Evolutionary conservation across 2,113 vertebrate genomes (phyloP), one percentile per base, ranked within the genome.

Genomic region (Butorides virescens): DNA sequence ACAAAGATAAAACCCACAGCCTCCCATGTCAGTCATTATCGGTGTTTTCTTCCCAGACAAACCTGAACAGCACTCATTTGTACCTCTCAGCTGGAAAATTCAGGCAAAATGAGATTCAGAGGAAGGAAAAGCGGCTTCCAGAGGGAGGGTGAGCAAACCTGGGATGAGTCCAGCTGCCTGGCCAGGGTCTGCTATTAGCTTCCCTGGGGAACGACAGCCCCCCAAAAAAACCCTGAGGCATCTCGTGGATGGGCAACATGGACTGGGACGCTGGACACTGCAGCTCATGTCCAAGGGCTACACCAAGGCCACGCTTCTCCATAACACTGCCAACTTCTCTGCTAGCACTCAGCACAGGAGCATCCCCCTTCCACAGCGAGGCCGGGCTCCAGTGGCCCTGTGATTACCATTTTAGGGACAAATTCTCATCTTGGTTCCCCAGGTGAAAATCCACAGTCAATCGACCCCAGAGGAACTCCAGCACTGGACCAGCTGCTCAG

Each of bases 61-160:
- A 94, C 95, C 95, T 94, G 82, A 83, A 81, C 88, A 59, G 91
- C 70, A 72, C 92, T 90, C 86, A 78, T 91, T 96, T 95, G 96
- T 95, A 89, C 70, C 77, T 95, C 95, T 90, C 95, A 90, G 94
- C 84, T 92, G 94, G 94, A 95, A 95, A 97, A 96, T 82, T 61
- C 89, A 50, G 53, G 81, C 84, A 85, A 86, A 93, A 92, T 75
- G 61, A 92, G 84, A 87, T 92, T 91, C 83, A 73, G 68, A 94
- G 42, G 77, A 83, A 95, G 77, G 87, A 88, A 94, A 91, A 94
- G 62, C 62, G 59, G 73, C 81, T 95, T 89, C 76, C 76, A 92
- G 70, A 84, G 20, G 56, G 91, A 86, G 82, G 30, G 50, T 67
- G 56, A 93, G 68, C 37, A 84, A 94, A 87, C 44, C 44, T 72